Evolutionary conservation across 2,888 invertebrate species (phyloP).

Genomic region (Zygogramma bicolorata): DNA sequence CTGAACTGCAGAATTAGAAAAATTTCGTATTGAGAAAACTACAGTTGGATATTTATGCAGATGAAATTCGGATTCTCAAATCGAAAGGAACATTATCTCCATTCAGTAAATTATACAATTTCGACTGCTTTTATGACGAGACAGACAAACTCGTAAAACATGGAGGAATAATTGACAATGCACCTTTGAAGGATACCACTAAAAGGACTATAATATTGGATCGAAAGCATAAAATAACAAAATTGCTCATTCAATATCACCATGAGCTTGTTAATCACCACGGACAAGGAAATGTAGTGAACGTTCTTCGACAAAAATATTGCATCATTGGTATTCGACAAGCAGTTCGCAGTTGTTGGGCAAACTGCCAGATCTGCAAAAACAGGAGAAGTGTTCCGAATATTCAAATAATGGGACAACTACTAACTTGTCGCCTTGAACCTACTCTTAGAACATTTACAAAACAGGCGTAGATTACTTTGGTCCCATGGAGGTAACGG

Average conservation of each 20-base stretch:
- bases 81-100: not conserved
- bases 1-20: not conserved
- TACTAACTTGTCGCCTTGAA: slow-evolving; percentile 17
- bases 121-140: not conserved
- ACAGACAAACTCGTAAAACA: not conserved
- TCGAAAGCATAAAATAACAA: slow-evolving; percentile 15
- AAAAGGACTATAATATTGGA: not conserved
- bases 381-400: not conserved
- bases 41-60: not conserved
- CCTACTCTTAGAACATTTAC: too few species aligned
- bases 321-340: too few species aligned
- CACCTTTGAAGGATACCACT: not conserved
- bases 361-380: slow-evolving; percentile 23
- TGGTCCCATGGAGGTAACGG: slow-evolving; percentile 14
- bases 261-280: slow-evolving; percentile 29
- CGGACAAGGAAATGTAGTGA: slow-evolving; percentile 17
- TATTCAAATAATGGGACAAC: slow-evolving; percentile 20
- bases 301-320: too few species aligned
- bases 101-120: not conserved
- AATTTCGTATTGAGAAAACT: not conserved
- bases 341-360: too few species aligned
- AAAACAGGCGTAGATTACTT: slow-evolving; percentile 34
- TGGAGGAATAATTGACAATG: not conserved
- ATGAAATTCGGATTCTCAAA: not conserved
- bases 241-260: slow-evolving; percentile 22